Conservation (phyloP, 2,888 invertebrate genomes). For the Lasioglossum pauxillum region DNA sequence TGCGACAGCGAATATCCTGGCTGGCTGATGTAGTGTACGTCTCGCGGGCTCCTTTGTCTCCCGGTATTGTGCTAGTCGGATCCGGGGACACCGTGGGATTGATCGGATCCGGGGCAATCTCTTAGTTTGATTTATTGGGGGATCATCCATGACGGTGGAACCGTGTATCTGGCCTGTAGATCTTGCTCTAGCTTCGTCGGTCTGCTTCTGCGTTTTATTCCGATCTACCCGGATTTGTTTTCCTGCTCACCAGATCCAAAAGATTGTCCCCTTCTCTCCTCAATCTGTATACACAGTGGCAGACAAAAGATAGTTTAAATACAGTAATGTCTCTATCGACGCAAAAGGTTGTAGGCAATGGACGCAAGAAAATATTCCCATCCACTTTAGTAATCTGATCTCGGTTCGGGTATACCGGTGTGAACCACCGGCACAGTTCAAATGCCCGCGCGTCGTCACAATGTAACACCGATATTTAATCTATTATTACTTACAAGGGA, state of each 20-base stretch:
- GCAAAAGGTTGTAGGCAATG: no score
- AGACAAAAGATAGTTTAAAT: no score
- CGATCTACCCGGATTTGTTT: not conserved
- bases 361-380: no score
- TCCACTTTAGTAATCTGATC: no score
- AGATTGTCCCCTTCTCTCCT: not conserved
- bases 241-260: not conserved
- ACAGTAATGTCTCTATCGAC: no score
- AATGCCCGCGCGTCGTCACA: no score
- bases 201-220: not conserved
- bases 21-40: slow-evolving; percentile 3
- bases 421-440: no score
- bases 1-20: slow-evolving; percentile 39
- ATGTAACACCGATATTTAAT: no score
- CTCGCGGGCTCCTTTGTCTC: slow-evolving; percentile 44
- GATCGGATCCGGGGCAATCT: slow-evolving; percentile 25
- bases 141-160: not conserved
- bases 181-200: not conserved
- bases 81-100: not conserved
- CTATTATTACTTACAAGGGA: no score
- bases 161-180: not conserved
- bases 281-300: not conserved
- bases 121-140: slow-evolving; percentile 23
- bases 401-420: no score
- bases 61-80: not conserved